phyloP scores from a whole-genome alignment of 2,888 invertebrate genomes.

The Mythimna ferrago region DNA sequence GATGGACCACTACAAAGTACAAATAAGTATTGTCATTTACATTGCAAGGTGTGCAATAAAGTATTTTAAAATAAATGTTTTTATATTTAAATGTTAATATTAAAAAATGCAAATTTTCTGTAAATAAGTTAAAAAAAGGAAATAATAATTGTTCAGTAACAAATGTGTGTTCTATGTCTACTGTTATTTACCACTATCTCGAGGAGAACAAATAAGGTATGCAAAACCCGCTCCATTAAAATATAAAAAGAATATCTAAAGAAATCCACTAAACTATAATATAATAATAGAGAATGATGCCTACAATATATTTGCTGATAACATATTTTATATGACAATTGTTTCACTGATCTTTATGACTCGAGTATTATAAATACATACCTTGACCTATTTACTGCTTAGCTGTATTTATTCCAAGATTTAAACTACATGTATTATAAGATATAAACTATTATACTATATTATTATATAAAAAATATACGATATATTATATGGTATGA shows the following conservation, averaged over 20 bases:
- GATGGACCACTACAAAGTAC: too few species aligned
- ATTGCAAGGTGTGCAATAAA: too few species aligned
- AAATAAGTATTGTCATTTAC: too few species aligned
- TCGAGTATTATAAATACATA: neutral
- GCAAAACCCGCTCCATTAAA: neutral
- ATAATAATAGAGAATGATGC: neutral
- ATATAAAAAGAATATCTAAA: neutral
- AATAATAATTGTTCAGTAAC: neutral
- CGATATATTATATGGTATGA: too few species aligned
- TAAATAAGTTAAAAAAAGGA: neutral
- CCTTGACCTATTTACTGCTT: neutral
- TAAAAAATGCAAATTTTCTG: too few species aligned
- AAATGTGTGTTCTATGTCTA: neutral
- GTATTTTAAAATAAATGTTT: too few species aligned
- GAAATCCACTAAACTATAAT: neutral
- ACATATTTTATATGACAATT: neutral
- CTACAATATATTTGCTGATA: slow-evolving; percentile 6
- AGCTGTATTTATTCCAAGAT: neutral
- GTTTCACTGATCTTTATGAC: slow-evolving; percentile 13
- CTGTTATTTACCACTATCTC: neutral
- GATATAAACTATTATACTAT: neutral
- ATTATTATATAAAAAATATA: too few species aligned
- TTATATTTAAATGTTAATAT: too few species aligned
- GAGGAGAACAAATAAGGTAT: neutral
- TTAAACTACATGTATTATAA: neutral